Evolutionary conservation across 2,113 vertebrate species (phyloP).

Genomic region (Brachypodius melanocephalos): DNA sequence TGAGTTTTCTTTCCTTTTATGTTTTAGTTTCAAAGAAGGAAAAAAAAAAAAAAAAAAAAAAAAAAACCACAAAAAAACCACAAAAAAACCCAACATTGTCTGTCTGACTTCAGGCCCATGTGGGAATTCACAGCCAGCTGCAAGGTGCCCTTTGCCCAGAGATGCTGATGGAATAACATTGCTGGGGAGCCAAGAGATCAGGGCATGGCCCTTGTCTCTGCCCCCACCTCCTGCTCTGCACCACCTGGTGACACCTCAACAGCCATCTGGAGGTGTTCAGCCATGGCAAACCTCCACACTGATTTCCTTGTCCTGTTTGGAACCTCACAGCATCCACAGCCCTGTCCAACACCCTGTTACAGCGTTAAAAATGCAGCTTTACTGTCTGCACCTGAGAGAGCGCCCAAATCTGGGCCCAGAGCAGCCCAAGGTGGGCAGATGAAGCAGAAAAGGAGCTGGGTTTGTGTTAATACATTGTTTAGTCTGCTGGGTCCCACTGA

Average conservation of each 20-base stretch:
- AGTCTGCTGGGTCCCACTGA: neutral
- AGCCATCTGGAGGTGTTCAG: neutral
- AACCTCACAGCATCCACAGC: neutral
- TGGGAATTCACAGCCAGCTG: neutral
- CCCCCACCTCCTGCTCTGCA: neutral
- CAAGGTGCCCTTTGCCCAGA: neutral
- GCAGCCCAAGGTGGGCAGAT: neutral
- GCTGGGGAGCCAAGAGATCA: neutral
- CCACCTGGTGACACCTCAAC: neutral
- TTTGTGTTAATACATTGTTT: neutral
- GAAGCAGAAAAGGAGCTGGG: neutral
- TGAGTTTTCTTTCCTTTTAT: neutral
- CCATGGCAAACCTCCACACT: neutral
- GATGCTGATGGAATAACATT: neutral
- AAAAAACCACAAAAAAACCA: too few species aligned
- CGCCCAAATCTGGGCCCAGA: neutral
- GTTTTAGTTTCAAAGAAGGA: neutral
- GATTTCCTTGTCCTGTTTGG: neutral
- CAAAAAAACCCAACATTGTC: neutral
- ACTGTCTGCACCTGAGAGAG: neutral
- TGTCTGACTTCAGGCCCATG: neutral
- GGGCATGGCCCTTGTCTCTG: rapidly evolving
- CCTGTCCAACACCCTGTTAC: neutral
- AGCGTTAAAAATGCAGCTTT: neutral
- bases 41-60: neutral